These are phyloP conservation scores for Nezara viridula DNA, from an alignment of 2,888 invertebrate genomes.

Conservation along the genomic window DNA sequence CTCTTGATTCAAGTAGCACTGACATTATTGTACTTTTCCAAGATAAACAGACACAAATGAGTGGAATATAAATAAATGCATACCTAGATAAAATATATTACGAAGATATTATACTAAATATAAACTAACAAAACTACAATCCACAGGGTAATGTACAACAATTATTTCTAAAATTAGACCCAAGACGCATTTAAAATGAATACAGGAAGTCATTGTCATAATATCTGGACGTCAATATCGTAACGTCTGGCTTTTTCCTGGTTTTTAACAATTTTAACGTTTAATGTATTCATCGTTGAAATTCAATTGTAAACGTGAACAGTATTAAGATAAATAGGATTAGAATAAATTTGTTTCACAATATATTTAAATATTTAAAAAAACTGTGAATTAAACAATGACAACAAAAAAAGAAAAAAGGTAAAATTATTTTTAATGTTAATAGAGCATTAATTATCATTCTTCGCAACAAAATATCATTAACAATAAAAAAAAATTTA, in stretches of 20 bases:
- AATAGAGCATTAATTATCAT: no score
- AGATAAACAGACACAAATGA: not conserved
- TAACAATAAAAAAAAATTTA: no score
- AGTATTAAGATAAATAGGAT: not conserved
- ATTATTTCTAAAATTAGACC: slow-evolving; percentile 9
- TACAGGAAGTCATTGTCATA: not conserved
- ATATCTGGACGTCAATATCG: no score
- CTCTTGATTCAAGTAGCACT: no score
- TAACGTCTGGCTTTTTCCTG: not conserved
- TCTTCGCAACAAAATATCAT: no score
- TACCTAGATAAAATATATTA: not conserved
- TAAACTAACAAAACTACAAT: not conserved
- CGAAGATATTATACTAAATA: not conserved
- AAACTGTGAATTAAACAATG: no score
- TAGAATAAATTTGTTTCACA: not conserved
- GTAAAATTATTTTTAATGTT: no score
- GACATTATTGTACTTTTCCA: no score
- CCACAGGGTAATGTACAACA: not conserved
- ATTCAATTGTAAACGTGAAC: not conserved
- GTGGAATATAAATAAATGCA: not conserved
- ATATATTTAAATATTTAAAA: not conserved
- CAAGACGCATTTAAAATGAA: not conserved
- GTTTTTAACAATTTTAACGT: not conserved
- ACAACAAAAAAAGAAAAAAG: no score
- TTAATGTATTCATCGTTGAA: not conserved